Percentiles rank a stretch among this genome's conserved stretches.
Evolutionary conservation across 2,113 vertebrate species (phyloP).

Genomic region (Petrocephalus zakoni): DNA sequence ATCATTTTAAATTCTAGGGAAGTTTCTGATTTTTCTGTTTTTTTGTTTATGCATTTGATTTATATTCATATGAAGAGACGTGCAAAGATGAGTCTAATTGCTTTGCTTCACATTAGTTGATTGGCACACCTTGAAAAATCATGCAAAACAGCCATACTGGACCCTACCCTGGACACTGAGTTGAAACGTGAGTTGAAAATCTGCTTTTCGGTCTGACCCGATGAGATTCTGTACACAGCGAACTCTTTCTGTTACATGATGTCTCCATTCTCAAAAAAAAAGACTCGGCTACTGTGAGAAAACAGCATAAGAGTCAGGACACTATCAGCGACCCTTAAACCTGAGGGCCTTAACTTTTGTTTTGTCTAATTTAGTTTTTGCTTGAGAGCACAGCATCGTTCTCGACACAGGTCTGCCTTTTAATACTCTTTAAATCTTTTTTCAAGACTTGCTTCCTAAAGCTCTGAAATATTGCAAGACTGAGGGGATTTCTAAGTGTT

Average conservation of each 20-base stretch:
- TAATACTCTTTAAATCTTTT: neutral
- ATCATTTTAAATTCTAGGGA: too few species aligned
- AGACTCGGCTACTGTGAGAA: neutral
- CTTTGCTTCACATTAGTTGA: too few species aligned
- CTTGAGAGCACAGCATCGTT: neutral
- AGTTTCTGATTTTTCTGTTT: too few species aligned
- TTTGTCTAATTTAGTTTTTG: neutral
- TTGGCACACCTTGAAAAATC: too few species aligned
- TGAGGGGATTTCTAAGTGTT: neutral
- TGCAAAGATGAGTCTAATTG: too few species aligned
- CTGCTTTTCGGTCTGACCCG: too few species aligned
- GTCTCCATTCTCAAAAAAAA: neutral
- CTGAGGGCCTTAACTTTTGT: neutral
- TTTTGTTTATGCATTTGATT: too few species aligned
- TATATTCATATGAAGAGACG: too few species aligned
- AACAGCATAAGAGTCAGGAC: neutral
- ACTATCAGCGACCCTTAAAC: neutral
- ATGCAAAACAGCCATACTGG: too few species aligned
- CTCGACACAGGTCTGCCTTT: neutral
- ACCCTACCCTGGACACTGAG: neutral
- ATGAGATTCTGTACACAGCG: neutral
- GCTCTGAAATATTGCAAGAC: neutral
- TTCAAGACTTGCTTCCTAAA: neutral
- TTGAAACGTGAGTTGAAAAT: too few species aligned
- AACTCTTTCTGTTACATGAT: neutral